Evolutionary conservation across 92 coral and sea anemone species (phyloP), one percentile per base, ranked within the genome.

Genomic region (Bergia sp.): DNA sequence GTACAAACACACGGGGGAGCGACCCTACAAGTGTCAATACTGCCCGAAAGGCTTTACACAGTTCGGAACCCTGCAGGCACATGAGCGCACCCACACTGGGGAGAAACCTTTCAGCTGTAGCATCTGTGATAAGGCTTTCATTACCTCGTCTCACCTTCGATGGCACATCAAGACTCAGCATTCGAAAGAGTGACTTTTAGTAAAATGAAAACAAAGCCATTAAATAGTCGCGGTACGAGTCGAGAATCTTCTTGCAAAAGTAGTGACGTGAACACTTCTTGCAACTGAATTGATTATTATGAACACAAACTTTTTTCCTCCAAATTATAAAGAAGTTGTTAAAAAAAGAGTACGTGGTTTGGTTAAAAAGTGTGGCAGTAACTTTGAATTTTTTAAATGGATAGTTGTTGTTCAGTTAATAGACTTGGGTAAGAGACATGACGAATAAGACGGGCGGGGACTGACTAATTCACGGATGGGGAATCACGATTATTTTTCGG

Each of bases 41-140:
- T 96, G 99, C 75, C 99, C 99, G 15, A 96, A 96, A 82, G 99
- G 99, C 44, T 96, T 96, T 89, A 96, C 99, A 16, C 99, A 96
- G 79, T 96, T 95, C 79, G 99, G 99, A 13, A 96, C 99, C 16
- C 96, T 96, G 1, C 99, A 96, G 75, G 99, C 99, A 3, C 99
- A 96, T 88, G 99, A 96, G 86, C 94, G 99, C 58, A 96, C 99
- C 64, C 99, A 96, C 88, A 96, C 99, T 3, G 99, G 99, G 47
- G 99, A 95, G 90, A 94, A 96, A 79, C 99, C 99, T 20, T 96
- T 95, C 86, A 89, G 92, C 81, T 96, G 99, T 89, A 91, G 89
- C 90, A 85, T 81, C 21, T 96, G 99, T 67, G 98, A 95, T 40
- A 96, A 94, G 86, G 96, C 96, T 9, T 96, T 96, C 75, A 96